Evolutionary conservation across 2,797 vertebrate genomes (phyloP).

Genomic region (Pangasius djambal): DNA sequence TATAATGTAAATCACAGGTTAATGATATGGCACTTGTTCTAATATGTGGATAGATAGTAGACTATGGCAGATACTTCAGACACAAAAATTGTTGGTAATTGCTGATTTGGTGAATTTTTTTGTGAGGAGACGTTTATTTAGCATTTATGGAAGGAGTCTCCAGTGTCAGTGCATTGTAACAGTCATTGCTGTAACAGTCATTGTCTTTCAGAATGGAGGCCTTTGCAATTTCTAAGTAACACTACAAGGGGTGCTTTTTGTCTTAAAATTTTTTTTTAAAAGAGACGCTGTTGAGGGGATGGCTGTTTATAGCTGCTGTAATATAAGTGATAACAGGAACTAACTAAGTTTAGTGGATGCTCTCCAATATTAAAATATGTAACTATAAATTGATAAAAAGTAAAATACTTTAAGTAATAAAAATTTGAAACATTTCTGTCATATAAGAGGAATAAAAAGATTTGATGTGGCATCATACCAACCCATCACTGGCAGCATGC

Average conservation of each 20-base stretch:
- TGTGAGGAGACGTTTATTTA: not conserved
- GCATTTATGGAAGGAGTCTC: not conserved
- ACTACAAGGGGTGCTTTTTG: not conserved
- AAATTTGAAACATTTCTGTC: not conserved
- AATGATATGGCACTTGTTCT: not conserved
- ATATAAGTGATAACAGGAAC: not conserved
- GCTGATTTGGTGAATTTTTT: not conserved
- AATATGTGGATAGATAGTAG: not conserved
- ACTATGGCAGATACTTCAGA: not conserved
- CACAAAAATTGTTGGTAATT: not conserved
- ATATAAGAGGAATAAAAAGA: not conserved
- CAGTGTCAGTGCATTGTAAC: not conserved
- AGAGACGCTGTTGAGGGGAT: not conserved
- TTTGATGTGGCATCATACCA: not conserved
- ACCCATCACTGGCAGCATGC: not conserved
- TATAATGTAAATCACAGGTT: not conserved
- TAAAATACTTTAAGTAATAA: not conserved
- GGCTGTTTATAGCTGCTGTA: not conserved
- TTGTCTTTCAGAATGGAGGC: not conserved
- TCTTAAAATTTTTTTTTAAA: not conserved
- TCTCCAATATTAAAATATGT: not conserved
- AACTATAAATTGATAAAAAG: not conserved
- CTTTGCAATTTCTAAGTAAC: not conserved
- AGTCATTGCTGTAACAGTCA: not conserved
- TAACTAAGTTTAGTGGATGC: not conserved